Evolutionary conservation across 2,888 invertebrate genomes (phyloP).

Genomic region (Itoplectis maculator): DNA sequence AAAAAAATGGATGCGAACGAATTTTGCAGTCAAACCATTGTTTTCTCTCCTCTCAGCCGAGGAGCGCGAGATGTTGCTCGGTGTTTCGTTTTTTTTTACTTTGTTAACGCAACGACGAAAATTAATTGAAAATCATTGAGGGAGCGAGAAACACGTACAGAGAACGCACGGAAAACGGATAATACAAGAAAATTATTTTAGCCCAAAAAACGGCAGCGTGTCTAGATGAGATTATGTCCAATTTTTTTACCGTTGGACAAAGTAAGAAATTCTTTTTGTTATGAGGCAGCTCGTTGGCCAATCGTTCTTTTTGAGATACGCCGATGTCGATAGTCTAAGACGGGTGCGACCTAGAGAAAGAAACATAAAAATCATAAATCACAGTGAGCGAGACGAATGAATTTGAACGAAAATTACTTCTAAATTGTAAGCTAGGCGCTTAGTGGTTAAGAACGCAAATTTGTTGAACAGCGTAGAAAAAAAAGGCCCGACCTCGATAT

Average conservation of each 20-base stretch:
- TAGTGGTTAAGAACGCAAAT: slow-evolving; percentile 70
- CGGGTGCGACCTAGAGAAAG: slow-evolving; percentile 24
- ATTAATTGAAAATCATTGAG: slow-evolving; percentile 7
- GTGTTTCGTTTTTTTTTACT: slow-evolving; percentile 48
- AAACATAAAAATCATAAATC: slow-evolving; percentile 42
- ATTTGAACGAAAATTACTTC: slow-evolving; percentile 74
- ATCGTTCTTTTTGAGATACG: slow-evolving; percentile 27
- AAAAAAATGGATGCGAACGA: slow-evolving; percentile 35
- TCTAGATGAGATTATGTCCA: too few species aligned
- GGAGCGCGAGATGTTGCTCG: slow-evolving; percentile 28
- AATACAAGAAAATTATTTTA: slow-evolving; percentile 42
- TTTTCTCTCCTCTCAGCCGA: slow-evolving; percentile 11
- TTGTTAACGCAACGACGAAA: slow-evolving; percentile 23
- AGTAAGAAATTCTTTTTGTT: too few species aligned
- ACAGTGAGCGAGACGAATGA: slow-evolving; percentile 70
- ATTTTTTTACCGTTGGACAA: too few species aligned
- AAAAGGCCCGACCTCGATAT: slow-evolving; percentile 23
- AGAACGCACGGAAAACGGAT: slow-evolving; percentile 28
- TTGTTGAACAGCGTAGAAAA: neutral
- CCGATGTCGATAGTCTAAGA: slow-evolving; percentile 24
- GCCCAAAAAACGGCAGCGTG: neutral
- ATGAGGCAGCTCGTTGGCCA: slow-evolving; percentile 45
- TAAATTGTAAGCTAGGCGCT: slow-evolving; percentile 79
- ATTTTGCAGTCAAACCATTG: slow-evolving; percentile 24
- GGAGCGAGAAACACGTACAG: neutral